Evolutionary conservation across 2,113 vertebrate genomes (phyloP).

Genomic region (Reinhardtius hippoglossoides): DNA sequence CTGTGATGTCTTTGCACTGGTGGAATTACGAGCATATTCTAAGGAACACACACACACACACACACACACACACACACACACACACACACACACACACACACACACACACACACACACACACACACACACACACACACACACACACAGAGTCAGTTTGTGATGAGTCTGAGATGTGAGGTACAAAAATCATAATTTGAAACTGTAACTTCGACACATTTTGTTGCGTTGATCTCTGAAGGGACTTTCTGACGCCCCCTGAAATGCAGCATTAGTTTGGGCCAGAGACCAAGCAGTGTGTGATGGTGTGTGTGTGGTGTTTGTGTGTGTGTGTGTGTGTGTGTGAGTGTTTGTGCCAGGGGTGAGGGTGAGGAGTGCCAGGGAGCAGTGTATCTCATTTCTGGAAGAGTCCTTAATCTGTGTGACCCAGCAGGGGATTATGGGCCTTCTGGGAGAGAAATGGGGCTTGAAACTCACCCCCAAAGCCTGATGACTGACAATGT

Average conservation of each 20-base stretch:
- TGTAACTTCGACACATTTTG: neutral
- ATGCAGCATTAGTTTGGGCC: neutral
- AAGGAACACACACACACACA: no score
- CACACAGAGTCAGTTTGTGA: no score
- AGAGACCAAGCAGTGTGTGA: neutral
- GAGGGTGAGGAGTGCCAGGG: slow-evolving; percentile 63
- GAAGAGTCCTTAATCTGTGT: slow-evolving; percentile 78
- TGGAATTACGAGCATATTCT: no score
- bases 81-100: no score
- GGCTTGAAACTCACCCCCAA: slow-evolving; percentile 50
- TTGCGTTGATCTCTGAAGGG: neutral
- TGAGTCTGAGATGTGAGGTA: no score
- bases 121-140: no score
- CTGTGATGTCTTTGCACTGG: no score
- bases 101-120: no score
- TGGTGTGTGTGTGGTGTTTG: slow-evolving; percentile 2
- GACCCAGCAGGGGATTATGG: slow-evolving; percentile 76
- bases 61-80: no score
- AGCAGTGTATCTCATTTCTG: slow-evolving; percentile 76
- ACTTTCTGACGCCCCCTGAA: slow-evolving; percentile 4
- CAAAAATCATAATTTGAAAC: no score
- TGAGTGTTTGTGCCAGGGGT: slow-evolving; percentile 41
- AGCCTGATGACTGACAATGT: slow-evolving; percentile 29
- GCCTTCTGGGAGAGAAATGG: slow-evolving; percentile 50
- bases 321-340: slow-evolving; percentile 36